These are phyloP conservation scores for Artemisiospiza belli DNA, from an alignment of 2,113 vertebrate genomes.

Conservation along the genomic window DNA sequence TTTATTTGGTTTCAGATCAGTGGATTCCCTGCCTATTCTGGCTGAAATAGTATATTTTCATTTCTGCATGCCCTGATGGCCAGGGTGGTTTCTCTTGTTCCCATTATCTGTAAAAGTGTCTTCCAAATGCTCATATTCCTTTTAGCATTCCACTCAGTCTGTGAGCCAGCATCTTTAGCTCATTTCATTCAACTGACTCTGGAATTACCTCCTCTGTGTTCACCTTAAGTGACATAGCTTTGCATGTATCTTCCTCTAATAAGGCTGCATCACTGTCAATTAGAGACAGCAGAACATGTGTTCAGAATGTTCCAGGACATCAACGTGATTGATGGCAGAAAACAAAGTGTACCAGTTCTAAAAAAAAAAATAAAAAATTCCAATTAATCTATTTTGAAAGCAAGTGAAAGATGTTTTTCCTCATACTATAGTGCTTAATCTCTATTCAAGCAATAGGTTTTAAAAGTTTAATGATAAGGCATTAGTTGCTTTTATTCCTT, in stretches of 20 bases:
- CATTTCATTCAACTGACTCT: not conserved
- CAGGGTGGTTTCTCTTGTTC: not conserved
- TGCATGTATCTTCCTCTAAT: not conserved
- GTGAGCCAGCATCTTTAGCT: not conserved
- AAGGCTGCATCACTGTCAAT: not conserved
- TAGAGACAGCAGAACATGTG: not conserved
- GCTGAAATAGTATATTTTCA: not conserved
- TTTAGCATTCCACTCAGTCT: not conserved
- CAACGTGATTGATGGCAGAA: slow-evolving; percentile 1
- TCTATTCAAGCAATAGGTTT: not conserved
- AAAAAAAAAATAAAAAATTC: not conserved
- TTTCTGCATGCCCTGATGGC: not conserved
- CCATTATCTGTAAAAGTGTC: not conserved
- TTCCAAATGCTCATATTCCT: not conserved
- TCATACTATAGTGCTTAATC: not conserved
- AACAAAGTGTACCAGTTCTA: not conserved
- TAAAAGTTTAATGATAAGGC: not conserved
- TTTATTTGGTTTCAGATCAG: not conserved
- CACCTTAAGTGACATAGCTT: not conserved
- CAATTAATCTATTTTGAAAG: not conserved
- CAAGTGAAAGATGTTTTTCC: not conserved
- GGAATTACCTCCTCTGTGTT: not conserved
- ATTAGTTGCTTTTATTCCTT: not conserved
- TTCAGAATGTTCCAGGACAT: slow-evolving; percentile 36
- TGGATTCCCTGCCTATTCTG: not conserved